These are phyloP conservation scores for Penelope pileata DNA, from an alignment of 2,113 vertebrate species.

Conservation along the genomic window DNA sequence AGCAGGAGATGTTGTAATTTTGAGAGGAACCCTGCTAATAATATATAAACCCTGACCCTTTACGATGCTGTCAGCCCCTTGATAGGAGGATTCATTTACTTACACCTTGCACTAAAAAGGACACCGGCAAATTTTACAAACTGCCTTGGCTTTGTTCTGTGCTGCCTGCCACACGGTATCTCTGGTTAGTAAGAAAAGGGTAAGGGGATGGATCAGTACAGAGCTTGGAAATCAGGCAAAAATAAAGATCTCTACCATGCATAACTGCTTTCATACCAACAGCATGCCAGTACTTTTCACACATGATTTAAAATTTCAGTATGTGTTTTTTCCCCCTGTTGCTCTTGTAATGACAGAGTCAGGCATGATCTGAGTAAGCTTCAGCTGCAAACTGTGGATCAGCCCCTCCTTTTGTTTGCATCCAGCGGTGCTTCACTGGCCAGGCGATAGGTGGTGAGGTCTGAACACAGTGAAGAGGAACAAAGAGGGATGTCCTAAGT, in stretches of 20 bases:
- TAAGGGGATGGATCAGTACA: background rate
- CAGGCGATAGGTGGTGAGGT: rapidly evolving
- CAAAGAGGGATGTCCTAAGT: background rate
- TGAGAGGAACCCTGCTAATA: background rate
- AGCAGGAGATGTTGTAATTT: background rate
- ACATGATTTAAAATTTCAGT: background rate
- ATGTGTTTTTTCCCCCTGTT: rapidly evolving
- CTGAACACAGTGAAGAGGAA: background rate
- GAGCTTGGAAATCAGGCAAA: background rate
- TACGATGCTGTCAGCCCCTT: background rate
- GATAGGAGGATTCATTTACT: background rate
- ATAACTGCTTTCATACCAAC: background rate
- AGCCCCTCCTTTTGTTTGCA: rapidly evolving
- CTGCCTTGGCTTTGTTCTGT: background rate
- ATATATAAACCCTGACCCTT: background rate
- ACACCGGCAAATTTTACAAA: background rate
- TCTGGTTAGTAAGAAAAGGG: background rate
- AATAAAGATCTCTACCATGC: background rate
- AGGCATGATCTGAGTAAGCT: rapidly evolving
- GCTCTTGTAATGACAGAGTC: background rate
- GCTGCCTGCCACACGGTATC: background rate
- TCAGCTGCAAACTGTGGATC: background rate
- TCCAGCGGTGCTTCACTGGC: background rate
- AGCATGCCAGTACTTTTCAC: background rate
- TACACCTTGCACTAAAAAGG: background rate